Evolutionary conservation across 2,113 vertebrate genomes (phyloP).

Genomic region (Lepisosteus osseus): DNA sequence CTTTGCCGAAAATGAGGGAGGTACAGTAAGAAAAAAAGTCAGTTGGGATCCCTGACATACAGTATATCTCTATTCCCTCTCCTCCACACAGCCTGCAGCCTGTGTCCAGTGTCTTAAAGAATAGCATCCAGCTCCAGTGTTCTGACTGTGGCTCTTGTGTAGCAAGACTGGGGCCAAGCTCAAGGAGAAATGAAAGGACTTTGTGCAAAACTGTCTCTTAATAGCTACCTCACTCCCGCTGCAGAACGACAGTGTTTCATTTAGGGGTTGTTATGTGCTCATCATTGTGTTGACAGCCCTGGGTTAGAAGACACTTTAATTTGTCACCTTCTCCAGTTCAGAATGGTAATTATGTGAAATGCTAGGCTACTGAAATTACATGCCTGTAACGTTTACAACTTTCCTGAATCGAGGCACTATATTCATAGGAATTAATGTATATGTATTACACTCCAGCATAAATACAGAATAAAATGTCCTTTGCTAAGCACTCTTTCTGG

Average conservation of each 20-base stretch:
- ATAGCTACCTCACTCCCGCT: background rate
- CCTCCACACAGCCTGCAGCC: no score
- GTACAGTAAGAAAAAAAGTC: no score
- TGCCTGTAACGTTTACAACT: background rate
- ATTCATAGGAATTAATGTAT: background rate
- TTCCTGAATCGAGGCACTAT: background rate
- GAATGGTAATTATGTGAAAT: background rate
- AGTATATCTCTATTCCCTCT: no score
- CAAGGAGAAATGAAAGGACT: background rate
- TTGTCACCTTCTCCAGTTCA: conserved; percentile 5
- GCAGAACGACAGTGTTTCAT: background rate
- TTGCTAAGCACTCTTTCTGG: no score
- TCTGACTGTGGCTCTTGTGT: background rate
- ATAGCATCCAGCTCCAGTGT: background rate
- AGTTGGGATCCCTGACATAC: no score
- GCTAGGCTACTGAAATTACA: background rate
- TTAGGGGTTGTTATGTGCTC: background rate
- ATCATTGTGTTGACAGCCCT: background rate
- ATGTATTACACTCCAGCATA: background rate
- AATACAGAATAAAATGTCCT: background rate
- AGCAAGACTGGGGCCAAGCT: background rate
- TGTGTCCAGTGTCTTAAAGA: background rate
- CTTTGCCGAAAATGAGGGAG: no score
- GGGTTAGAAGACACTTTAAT: background rate
- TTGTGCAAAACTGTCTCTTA: background rate